phyloP scores from a whole-genome alignment of 92 coral and sea anemone species.

The Bergia puertoricense region DNA sequence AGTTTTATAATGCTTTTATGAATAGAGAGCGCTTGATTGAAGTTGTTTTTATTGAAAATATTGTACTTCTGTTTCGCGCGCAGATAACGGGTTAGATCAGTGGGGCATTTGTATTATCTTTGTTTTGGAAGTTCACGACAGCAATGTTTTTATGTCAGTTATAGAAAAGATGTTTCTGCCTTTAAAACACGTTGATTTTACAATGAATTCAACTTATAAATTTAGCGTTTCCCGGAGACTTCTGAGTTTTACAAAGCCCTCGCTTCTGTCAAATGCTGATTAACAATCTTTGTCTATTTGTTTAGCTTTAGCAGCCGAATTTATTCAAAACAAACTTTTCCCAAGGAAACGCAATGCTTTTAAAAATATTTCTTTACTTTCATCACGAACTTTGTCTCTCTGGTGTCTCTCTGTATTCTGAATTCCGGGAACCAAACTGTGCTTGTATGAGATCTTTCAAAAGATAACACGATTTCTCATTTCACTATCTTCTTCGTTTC shows the following conservation, averaged over 20 bases:
- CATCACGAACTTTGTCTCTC: conserved; percentile 9
- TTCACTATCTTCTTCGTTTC: background rate
- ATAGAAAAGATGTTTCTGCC: background rate
- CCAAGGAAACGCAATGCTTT: conserved; percentile 27
- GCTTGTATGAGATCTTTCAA: background rate
- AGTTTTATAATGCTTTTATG: background rate
- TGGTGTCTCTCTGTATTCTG: background rate
- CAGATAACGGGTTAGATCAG: background rate
- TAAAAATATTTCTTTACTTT: conserved; percentile 16
- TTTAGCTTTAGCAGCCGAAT: conserved; percentile 33
- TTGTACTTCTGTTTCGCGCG: background rate
- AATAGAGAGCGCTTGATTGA: conserved; percentile 10
- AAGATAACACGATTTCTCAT: background rate
- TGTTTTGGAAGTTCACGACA: conserved; percentile 4
- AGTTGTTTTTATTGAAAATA: background rate
- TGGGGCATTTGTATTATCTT: background rate
- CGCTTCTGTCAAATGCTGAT: conserved; percentile 30
- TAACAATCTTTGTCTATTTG: conserved; percentile 21
- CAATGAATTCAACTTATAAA: background rate
- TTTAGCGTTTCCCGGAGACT: conserved; percentile 37
- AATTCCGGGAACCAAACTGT: background rate
- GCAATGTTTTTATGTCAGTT: background rate
- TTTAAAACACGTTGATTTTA: conserved; percentile 10
- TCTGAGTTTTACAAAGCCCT: conserved; percentile 15
- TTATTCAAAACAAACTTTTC: conserved; percentile 25